Evolutionary conservation across 2,888 invertebrate genomes (phyloP), one percentile per base, ranked within the genome.

Genomic region (Dendrolimus houi): DNA sequence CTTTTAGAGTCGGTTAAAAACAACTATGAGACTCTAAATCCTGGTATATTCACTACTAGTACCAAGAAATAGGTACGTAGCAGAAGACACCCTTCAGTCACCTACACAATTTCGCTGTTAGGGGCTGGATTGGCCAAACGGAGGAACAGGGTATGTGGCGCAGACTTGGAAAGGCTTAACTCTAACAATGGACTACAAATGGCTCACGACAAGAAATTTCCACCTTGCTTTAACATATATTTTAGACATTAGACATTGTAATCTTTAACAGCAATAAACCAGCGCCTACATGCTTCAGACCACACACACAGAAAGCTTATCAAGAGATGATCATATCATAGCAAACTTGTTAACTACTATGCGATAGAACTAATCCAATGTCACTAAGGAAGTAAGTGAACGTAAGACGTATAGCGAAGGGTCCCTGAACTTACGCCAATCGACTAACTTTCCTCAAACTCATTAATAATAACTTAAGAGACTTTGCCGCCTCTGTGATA

Each of bases 401-500:
- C 72, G 69, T 74, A 72, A 76, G 74, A 74, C 69, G 69, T 61
- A 67, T 70, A 54, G 70, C 64, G 70, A 69, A 70, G 69, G 68
- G 69, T 62, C 64, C 60, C 61, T 61, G 56, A 72, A 70, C 66
- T 71, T 69, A 55, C 47, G 47, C 47, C 47, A 47, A 47, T 47
- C 47, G 47, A 47, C 58, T 53, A 64, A 65, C 61, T 65, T 67
- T 59, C 58, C 56, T 64, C 61, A 58, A 60, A 59, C 61, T 65
- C 69, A 70, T 70, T 70, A 69, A 71, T 72, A 71, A 72, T 69
- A 64, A 65, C 59, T 47, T 47, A 47, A 47, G 47, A 47, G 47
- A 47, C 47, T 10, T 10, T 47, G 9, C 47, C 47, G 1, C 2
- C 47, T 47, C 47, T 47, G 17, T 17, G 17, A 17, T 17, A 17